Conservation (phyloP, 2,888 invertebrate species). For the Eupithecia insigniata region DNA sequence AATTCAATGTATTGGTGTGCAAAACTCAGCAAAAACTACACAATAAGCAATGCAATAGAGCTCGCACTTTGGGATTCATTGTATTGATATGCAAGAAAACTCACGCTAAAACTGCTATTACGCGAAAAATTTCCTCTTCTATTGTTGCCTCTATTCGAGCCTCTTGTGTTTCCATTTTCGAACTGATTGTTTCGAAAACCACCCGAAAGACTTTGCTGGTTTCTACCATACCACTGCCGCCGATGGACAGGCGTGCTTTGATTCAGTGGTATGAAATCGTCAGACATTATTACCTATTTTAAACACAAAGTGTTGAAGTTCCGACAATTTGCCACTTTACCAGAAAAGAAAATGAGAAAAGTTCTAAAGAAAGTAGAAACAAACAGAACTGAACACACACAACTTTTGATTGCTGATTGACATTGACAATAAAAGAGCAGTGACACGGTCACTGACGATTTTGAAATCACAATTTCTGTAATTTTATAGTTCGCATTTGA, state of each 20-base stretch:
- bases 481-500: too few relatives aligned
- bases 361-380: too few relatives aligned
- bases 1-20: neutral
- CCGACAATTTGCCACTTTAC: too few relatives aligned
- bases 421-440: too few relatives aligned
- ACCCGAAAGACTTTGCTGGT: slow-evolving; percentile 42
- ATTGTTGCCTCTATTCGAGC: slow-evolving; percentile 35
- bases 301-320: neutral
- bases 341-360: too few relatives aligned
- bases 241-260: slow-evolving; percentile 74
- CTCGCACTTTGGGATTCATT: neutral
- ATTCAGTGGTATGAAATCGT: slow-evolving; percentile 74
- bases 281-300: slow-evolving; percentile 64
- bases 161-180: slow-evolving; percentile 51
- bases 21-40: slow-evolving; percentile 60
- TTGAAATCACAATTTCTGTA: too few relatives aligned
- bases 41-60: neutral
- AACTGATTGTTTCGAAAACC: slow-evolving; percentile 52
- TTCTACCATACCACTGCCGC: slow-evolving; percentile 60
- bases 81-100: slow-evolving; percentile 27
- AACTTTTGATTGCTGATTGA: too few relatives aligned
- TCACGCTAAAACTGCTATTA: slow-evolving; percentile 68
- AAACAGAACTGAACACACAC: too few relatives aligned
- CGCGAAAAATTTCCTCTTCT: slow-evolving; percentile 64
- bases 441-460: too few relatives aligned